Evolutionary conservation across 2,888 invertebrate species (phyloP).

Genomic region (Ischnus inquisitorius): DNA sequence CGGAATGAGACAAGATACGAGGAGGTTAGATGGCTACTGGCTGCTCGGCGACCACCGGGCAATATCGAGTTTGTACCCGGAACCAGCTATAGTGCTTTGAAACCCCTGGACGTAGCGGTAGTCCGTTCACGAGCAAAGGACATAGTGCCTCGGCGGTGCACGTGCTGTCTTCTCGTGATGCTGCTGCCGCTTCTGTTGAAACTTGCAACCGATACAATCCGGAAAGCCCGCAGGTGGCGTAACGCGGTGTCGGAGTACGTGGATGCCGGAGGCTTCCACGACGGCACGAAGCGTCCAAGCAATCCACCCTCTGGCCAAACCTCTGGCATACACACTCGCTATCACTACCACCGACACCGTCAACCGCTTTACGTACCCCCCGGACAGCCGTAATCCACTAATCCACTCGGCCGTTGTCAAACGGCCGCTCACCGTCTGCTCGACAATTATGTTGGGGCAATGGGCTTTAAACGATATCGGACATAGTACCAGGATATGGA

Average conservation of each 20-base stretch:
- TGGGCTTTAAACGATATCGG: conserved; percentile 61
- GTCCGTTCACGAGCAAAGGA: conserved; percentile 40
- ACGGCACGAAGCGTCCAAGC: conserved; percentile 51
- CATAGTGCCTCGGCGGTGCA: conserved; percentile 19
- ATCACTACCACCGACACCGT: conserved; percentile 38
- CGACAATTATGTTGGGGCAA: conserved; percentile 62
- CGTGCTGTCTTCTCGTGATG: conserved; percentile 51
- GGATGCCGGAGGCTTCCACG: conserved; percentile 35
- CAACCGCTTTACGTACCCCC: conserved; percentile 57
- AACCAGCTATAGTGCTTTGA: conserved; percentile 13
- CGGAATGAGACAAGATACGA: conserved; percentile 7
- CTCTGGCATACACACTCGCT: conserved; percentile 35
- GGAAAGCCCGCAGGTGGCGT: conserved; percentile 58
- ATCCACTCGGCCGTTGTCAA: conserved; percentile 69
- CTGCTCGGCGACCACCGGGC: conserved; percentile 14
- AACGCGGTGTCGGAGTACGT: conserved; percentile 26
- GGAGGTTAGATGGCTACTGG: conserved; percentile 11
- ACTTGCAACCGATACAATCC: conserved; percentile 51
- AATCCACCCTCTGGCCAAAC: conserved; percentile 51
- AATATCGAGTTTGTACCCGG: conserved; percentile 22
- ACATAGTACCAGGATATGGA: background rate
- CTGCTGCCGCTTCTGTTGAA: conserved; percentile 28
- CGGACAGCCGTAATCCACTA: conserved; percentile 68
- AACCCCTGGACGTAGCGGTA: background rate
- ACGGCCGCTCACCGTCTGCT: conserved; percentile 61